Percentiles rank a stretch among this genome's conserved stretches.
phyloP scores from a whole-genome alignment of 2,888 invertebrate species.

The Choristoneura rosaceana region DNA sequence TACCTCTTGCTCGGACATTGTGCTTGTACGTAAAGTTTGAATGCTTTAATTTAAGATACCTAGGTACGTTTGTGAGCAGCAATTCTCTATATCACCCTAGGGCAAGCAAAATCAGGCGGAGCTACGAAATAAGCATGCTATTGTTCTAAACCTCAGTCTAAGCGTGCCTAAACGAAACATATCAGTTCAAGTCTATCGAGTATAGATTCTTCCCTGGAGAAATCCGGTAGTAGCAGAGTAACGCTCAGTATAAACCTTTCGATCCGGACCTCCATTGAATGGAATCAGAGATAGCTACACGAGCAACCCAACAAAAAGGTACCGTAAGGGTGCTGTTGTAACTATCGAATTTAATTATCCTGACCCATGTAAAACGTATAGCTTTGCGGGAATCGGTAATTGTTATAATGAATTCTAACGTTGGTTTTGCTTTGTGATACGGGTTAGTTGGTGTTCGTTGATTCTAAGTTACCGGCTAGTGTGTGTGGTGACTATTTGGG shows the following conservation, averaged over 20 bases:
- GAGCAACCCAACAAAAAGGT: constrained; percentile 17
- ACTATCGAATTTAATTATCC: constrained; percentile 23
- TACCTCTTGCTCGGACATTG: too few relatives aligned
- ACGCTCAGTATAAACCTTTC: constrained; percentile 32
- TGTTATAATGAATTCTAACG: constrained; percentile 22
- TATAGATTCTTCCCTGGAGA: constrained; percentile 37
- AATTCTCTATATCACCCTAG: constrained; percentile 2
- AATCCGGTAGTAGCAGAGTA: constrained; percentile 21
- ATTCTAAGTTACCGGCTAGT: neutral
- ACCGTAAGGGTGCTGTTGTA: neutral
- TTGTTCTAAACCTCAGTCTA: constrained; percentile 17
- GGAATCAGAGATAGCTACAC: constrained; percentile 27
- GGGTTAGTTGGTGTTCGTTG: constrained; percentile 1
- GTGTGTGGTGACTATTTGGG: neutral
- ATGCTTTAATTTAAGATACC: neutral
- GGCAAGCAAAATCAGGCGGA: neutral
- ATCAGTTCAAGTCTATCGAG: constrained; percentile 22
- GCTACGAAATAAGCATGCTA: constrained; percentile 10
- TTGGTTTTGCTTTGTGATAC: constrained; percentile 1
- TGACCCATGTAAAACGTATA: constrained; percentile 12
- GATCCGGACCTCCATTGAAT: constrained; percentile 26
- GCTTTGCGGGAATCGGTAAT: constrained; percentile 15
- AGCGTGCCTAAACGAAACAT: constrained; percentile 37
- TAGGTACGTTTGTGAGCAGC: neutral
- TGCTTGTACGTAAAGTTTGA: neutral